Evolutionary conservation across 2,113 vertebrate species (phyloP).

Genomic region (Narcine bancroftii): DNA sequence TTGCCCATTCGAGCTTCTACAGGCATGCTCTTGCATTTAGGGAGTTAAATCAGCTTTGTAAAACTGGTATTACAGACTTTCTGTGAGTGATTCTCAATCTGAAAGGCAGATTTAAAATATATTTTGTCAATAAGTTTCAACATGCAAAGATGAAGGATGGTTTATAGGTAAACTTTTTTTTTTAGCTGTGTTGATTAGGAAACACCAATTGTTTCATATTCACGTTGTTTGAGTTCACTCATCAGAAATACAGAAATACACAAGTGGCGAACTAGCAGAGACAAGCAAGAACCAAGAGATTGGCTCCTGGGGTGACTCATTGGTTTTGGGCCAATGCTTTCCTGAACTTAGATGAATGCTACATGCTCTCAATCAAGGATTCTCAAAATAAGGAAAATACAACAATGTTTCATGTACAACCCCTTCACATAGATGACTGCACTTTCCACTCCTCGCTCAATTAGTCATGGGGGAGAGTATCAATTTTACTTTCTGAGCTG

Average conservation of each 20-base stretch:
- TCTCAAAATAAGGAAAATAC: neutral
- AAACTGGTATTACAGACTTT: neutral
- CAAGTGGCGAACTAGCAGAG: neutral
- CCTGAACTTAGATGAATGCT: neutral
- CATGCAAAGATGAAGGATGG: neutral
- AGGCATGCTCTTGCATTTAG: neutral
- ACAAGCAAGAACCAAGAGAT: no score
- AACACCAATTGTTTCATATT: neutral
- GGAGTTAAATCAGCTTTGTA: neutral
- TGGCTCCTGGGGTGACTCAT: neutral
- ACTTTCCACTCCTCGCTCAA: no score
- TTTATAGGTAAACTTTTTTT: slow-evolving; percentile 8
- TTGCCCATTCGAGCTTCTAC: neutral
- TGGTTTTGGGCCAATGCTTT: neutral
- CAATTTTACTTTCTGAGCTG: neutral
- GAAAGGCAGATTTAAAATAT: neutral
- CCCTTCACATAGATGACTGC: neutral
- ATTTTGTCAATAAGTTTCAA: neutral
- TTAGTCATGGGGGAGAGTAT: neutral
- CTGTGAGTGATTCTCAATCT: neutral
- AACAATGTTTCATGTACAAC: no score
- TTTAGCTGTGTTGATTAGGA: neutral
- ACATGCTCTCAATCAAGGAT: neutral
- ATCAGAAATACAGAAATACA: neutral
- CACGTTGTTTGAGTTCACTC: neutral